Percentiles rank a stretch among this genome's conserved stretches.
Conservation (phyloP, 2,797 vertebrate species). For the Gymnopithys bicolor region DNA sequence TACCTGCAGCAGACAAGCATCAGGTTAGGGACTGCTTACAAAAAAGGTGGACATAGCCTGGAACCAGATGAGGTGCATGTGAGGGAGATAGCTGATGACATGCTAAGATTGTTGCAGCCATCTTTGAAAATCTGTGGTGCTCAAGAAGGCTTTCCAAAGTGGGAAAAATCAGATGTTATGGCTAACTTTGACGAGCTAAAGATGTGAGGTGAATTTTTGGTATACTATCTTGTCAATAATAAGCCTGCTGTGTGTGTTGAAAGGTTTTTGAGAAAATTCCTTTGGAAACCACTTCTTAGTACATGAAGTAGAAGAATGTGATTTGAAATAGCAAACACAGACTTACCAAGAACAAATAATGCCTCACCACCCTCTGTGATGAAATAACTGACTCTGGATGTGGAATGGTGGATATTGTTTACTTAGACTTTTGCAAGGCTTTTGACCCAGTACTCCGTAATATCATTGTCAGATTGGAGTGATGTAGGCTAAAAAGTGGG, state of each 20-base stretch:
- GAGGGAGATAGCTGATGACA: background rate
- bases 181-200: background rate
- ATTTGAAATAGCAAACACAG: background rate
- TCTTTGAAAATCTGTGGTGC: background rate
- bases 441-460: background rate
- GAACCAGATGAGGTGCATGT: background rate
- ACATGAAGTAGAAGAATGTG: background rate
- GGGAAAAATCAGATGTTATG: background rate
- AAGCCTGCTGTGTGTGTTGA: background rate
- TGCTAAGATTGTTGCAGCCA: background rate
- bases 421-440: background rate
- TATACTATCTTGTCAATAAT: background rate
- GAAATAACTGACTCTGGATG: background rate
- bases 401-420: background rate
- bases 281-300: background rate
- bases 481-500: background rate
- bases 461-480: background rate
- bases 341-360: background rate
- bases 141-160: background rate
- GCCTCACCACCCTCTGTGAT: background rate
- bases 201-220: background rate
- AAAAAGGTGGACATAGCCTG: background rate
- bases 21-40: background rate
- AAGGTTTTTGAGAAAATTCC: background rate
- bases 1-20: background rate